Conservation (phyloP, 2,797 vertebrate species). For the Alca torda region DNA sequence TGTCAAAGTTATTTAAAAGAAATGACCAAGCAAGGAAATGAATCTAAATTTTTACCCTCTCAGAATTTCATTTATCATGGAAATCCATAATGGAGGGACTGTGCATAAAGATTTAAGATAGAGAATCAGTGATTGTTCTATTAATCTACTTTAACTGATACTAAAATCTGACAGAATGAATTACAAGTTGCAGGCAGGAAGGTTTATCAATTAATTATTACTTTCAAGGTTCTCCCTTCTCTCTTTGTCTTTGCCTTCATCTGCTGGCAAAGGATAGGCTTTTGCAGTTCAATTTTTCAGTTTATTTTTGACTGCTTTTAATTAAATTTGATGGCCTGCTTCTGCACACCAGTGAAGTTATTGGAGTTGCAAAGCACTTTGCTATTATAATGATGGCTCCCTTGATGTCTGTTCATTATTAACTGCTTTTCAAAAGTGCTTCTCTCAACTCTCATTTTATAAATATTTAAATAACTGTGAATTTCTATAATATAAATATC, state of each 20-base stretch:
- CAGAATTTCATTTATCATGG: constrained; percentile 54
- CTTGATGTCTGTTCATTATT: constrained; percentile 81
- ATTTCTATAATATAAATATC: constrained; percentile 77
- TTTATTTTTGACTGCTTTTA: constrained; percentile 84
- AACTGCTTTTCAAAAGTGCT: constrained; percentile 79
- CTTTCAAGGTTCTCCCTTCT: constrained; percentile 67
- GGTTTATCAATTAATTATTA: constrained; percentile 75
- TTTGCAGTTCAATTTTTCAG: constrained; percentile 78
- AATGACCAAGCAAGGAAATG: constrained; percentile 47
- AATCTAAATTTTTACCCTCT: constrained; percentile 68
- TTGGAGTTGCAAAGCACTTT: constrained; percentile 77
- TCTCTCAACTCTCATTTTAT: constrained; percentile 76
- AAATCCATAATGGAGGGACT: constrained; percentile 6
- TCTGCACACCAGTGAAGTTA: constrained; percentile 73
- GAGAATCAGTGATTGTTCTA: constrained; percentile 65
- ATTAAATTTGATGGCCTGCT: constrained; percentile 83
- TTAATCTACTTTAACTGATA: constrained; percentile 78
- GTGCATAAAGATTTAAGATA: constrained; percentile 68
- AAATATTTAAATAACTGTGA: constrained; percentile 83
- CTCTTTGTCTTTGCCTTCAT: constrained; percentile 68
- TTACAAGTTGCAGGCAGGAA: constrained; percentile 70
- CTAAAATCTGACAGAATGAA: constrained; percentile 75
- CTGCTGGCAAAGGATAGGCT: constrained; percentile 70
- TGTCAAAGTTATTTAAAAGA: constrained; percentile 59
- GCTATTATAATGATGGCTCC: constrained; percentile 77